Evolutionary conservation across 2,888 invertebrate genomes (phyloP), one percentile per base, ranked within the genome.

Genomic region (Rhabditophanes sp.): DNA sequence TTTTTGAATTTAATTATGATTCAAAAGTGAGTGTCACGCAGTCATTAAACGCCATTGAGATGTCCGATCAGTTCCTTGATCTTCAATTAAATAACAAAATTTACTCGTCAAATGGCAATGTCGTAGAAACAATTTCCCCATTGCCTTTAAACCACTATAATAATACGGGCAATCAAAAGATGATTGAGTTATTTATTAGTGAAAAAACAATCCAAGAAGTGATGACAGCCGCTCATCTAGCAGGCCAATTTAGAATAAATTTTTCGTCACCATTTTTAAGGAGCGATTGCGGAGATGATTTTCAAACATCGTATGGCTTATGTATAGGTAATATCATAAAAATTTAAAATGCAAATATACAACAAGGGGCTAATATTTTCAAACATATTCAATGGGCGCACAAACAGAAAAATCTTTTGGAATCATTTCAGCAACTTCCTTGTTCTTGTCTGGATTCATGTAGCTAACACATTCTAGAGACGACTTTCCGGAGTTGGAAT

Each of bases 271-370:
- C 56, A 5, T 58, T 57, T 40, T 29, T 58, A 7, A 39, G 45
- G 27, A 57, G 56, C 1, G 41, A 52, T n/a, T 58, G 58, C 28
- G 56, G n/a, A n/a, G n/a, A n/a, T n/a, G n/a, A n/a, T n/a, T n/a
- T n/a, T n/a, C n/a, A n/a, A n/a, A n/a, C n/a, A n/a, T n/a, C n/a
- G n/a, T n/a, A n/a, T n/a, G n/a, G n/a, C n/a, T n/a, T n/a, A n/a
- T n/a, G n/a, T n/a, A n/a, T n/a, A n/a, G n/a, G n/a, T n/a, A n/a
- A n/a, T n/a, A n/a, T n/a, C n/a, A n/a, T n/a, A n/a, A n/a, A n/a
- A n/a, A n/a, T n/a, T n/a, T n/a, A n/a, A n/a, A n/a, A n/a, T n/a
- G n/a, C n/a, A n/a, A n/a, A n/a, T n/a, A n/a, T n/a, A n/a, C n/a
- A n/a, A n/a, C n/a, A n/a, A n/a, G n/a, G n/a, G n/a, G n/a, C n/a